Evolutionary conservation across 2,888 invertebrate species (phyloP).

Genomic region (Lepidochrysops patricia): DNA sequence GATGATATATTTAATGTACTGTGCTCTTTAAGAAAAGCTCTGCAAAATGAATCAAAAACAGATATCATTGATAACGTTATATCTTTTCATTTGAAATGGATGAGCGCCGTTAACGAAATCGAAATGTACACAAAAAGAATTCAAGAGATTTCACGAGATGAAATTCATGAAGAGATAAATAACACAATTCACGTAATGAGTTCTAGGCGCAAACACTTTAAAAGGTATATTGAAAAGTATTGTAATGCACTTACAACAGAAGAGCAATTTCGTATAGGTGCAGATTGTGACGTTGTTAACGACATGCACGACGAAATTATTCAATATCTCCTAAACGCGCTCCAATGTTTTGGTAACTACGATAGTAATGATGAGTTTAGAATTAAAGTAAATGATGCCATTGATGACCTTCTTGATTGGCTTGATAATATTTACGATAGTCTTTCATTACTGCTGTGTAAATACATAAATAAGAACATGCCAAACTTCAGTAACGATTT

Average conservation of each 20-base stretch:
- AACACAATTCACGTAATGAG: conserved; percentile 50
- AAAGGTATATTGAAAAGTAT: conserved; percentile 45
- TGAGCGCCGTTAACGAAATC: conserved; percentile 48
- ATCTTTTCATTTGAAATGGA: conserved; percentile 58
- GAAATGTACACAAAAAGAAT: conserved; percentile 40
- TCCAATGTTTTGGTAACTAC: conserved; percentile 43
- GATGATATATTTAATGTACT: conserved; percentile 47
- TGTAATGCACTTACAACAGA: conserved; percentile 33
- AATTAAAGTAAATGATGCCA: conserved; percentile 33
- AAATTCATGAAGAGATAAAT: conserved; percentile 44
- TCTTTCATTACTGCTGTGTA: conserved; percentile 40
- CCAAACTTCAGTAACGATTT: conserved; percentile 43
- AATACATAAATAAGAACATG: conserved; percentile 41
- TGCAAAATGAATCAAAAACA: conserved; percentile 33
- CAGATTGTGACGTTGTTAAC: conserved; percentile 59
- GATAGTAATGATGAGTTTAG: conserved; percentile 39
- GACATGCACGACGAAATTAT: conserved; percentile 56
- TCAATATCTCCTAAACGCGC: conserved; percentile 37
- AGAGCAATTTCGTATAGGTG: conserved; percentile 37
- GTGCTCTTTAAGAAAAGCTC: conserved; percentile 41
- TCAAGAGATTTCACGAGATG: conserved; percentile 36
- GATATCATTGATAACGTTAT: conserved; percentile 44
- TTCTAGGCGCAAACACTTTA: conserved; percentile 47
- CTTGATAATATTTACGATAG: conserved; percentile 54
- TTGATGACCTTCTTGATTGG: conserved; percentile 51